These are phyloP conservation scores for Alethe castanea DNA, from an alignment of 2,113 vertebrate genomes.

Conservation along the genomic window DNA sequence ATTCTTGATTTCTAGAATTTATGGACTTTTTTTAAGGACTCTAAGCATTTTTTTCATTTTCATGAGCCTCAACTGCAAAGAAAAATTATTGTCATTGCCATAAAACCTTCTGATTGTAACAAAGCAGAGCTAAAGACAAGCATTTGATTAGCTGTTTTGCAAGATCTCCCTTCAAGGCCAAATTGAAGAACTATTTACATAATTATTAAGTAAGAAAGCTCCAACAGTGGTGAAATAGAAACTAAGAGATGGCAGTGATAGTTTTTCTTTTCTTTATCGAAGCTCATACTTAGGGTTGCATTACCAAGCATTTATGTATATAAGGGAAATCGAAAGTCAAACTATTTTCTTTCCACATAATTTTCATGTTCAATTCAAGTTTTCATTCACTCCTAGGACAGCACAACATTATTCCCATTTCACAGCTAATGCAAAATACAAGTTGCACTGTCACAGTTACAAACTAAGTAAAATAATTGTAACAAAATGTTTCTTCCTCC, in stretches of 20 bases:
- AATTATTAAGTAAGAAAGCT: not conserved
- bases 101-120: not conserved
- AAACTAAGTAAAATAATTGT: not conserved
- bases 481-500: not conserved
- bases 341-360: not conserved
- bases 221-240: not conserved
- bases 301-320: not conserved
- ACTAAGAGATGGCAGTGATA: not conserved
- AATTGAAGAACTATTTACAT: not conserved
- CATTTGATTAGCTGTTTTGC: not conserved
- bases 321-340: not conserved
- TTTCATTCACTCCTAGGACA: not conserved
- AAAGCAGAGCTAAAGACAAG: not conserved
- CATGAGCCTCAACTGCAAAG: not conserved
- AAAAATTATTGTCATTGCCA: not conserved
- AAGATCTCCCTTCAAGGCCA: not conserved
- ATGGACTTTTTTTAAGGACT: not conserved
- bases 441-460: not conserved
- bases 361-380: not conserved
- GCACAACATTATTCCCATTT: not conserved
- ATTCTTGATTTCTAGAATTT: not conserved
- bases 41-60: not conserved
- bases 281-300: not conserved
- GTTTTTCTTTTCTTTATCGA: not conserved
- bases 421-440: not conserved